Base-by-base conservation (phyloP, 2,888 invertebrate genomes). In the Eilema sororculum region DNA sequence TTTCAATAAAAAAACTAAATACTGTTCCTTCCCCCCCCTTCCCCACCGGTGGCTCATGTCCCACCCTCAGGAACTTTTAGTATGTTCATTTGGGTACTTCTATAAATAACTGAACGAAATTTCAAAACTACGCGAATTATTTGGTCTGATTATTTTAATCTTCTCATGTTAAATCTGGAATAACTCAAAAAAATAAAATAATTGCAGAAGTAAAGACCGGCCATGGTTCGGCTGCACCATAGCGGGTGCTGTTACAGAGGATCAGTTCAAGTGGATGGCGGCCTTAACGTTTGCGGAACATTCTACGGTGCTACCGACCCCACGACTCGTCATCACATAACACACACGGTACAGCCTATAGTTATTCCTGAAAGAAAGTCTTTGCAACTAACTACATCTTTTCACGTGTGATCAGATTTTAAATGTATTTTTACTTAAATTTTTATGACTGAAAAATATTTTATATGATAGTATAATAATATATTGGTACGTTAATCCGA, bases 201-300 rank as follows among this genome's bases (percentile, higher is more conserved):
- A n/a, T 68, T 72, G 5, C 86, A 97, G 97, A 89, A 97, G 96
- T 67, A 98, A 97, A 86, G 97, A 97, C 56, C 96, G 95, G 41
- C 98, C 98, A 0, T 98, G 96, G 94, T 98, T 98, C 89, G 98
- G 98, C 0, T 96, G 97, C 86, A 97, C 97, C 0, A 92, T 98
- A 65, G 97, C 97, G 10, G 98, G 98, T 79, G 96, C 96, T 24
- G 97, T 97, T 64, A 97, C 97, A 67, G 96, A 97, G 63, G 97
- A 97, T 78, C 96, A 97, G 80, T 96, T 97, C 22, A 96, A 96
- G 75, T 98, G 98, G 98, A 96, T 97, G 84, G 96, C 97, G 0
- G 97, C 97, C 52, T 97, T 98, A 95, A 95, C 97, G 87, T 96
- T 97, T 81, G 97, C 97, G 1, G 96, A 98, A 81, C 96, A 97